Evolutionary conservation across 2,797 vertebrate genomes (phyloP).

Genomic region (Gymnothorax reevesii): DNA sequence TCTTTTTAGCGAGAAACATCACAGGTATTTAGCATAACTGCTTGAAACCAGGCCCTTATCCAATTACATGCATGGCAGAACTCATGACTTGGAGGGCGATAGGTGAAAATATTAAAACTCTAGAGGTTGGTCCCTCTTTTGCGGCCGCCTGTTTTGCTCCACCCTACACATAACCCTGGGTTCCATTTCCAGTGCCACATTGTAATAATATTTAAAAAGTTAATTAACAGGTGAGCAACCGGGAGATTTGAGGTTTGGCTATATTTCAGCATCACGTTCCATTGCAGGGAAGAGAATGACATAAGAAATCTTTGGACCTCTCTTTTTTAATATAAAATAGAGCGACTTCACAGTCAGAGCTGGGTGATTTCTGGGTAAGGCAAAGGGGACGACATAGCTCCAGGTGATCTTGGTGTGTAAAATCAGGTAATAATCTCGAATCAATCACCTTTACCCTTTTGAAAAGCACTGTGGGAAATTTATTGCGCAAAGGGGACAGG

Average conservation of each 20-base stretch:
- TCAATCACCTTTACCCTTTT: too few relatives aligned
- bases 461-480: background rate
- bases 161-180: constrained; percentile 42
- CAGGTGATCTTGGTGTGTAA: background rate
- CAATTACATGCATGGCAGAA: constrained; percentile 73
- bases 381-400: background rate
- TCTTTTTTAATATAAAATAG: background rate
- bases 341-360: constrained; percentile 20
- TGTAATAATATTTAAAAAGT: constrained; percentile 67
- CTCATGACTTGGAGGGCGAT: constrained; percentile 62
- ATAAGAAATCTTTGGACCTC: constrained; percentile 43
- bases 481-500: background rate
- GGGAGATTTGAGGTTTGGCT: constrained; percentile 64
- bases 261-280: constrained; percentile 55
- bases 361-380: background rate
- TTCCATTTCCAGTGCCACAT: constrained; percentile 49
- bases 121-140: constrained; percentile 47
- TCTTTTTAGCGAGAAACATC: constrained; percentile 46
- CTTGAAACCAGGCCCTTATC: constrained; percentile 49
- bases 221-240: constrained; percentile 69
- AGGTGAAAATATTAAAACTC: constrained; percentile 67
- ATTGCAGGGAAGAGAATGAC: constrained; percentile 59
- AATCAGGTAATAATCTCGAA: background rate
- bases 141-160: background rate
- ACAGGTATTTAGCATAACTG: constrained; percentile 61